These are phyloP conservation scores for Diloba caeruleocephala DNA, from an alignment of 2,888 invertebrate genomes.

Conservation along the genomic window DNA sequence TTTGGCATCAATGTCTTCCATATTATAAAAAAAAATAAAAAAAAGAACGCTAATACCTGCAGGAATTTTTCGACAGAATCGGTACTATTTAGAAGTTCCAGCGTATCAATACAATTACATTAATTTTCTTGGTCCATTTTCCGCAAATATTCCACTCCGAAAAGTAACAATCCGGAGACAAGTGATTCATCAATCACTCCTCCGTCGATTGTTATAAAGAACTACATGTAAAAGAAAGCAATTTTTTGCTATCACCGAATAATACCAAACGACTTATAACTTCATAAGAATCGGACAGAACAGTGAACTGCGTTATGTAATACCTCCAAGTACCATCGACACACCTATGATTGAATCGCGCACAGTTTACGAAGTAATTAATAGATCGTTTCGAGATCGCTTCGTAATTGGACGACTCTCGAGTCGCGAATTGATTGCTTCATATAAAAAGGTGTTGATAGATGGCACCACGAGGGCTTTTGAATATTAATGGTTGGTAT, in stretches of 20 bases:
- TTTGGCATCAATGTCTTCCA: too few relatives aligned
- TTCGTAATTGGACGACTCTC: conserved; percentile 79
- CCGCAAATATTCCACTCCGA: conserved; percentile 10
- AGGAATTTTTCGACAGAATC: conserved; percentile 13
- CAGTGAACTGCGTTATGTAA: too few relatives aligned
- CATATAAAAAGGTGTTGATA: conserved; percentile 72
- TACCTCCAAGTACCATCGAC: not conserved
- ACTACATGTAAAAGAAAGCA: too few relatives aligned
- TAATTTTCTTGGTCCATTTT: conserved; percentile 3
- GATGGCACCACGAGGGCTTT: conserved; percentile 69
- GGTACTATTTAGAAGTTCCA: not conserved
- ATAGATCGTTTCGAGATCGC: conserved; percentile 72
- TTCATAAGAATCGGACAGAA: too few relatives aligned
- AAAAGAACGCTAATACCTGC: too few relatives aligned
- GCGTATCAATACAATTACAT: conserved; percentile 3
- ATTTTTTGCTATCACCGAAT: too few relatives aligned
- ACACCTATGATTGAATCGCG: conserved; percentile 18
- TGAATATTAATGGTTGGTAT: conserved; percentile 76
- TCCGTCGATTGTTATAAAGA: too few relatives aligned
- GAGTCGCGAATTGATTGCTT: conserved; percentile 72
- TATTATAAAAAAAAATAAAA: too few relatives aligned
- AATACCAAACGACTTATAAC: too few relatives aligned
- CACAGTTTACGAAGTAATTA: conserved; percentile 74
- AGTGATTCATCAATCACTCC: too few relatives aligned
- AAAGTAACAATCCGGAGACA: conserved; percentile 12